Percentiles rank a stretch among this genome's conserved stretches.
Conservation (phyloP, 2,888 invertebrate genomes). For the Diaprepes abbreviatus region DNA sequence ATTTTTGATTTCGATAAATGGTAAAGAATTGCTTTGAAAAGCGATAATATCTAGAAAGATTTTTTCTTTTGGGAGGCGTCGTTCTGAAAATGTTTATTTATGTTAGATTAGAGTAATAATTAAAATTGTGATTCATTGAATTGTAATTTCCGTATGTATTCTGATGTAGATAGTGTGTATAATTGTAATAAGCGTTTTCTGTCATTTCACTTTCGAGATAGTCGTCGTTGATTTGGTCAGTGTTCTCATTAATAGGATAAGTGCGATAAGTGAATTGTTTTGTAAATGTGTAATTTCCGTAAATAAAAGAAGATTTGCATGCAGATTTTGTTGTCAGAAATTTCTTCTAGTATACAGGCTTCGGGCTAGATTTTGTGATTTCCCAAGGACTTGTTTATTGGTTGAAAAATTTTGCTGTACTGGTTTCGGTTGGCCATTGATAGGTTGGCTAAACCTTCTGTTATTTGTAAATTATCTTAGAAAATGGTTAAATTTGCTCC, state of each 20-base stretch:
- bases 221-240: background rate
- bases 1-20: too few relatives aligned
- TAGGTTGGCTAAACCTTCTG: too few relatives aligned
- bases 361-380: background rate
- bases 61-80: conserved; percentile 13
- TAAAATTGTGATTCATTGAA: background rate
- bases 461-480: too few relatives aligned
- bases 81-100: background rate
- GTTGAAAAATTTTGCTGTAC: conserved; percentile 13
- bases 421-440: too few relatives aligned
- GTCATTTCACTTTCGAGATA: too few relatives aligned
- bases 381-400: conserved; percentile 28
- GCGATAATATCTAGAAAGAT: background rate
- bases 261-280: background rate
- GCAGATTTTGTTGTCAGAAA: background rate
- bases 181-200: background rate
- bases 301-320: background rate
- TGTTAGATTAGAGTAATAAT: background rate
- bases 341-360: background rate
- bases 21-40: too few relatives aligned
- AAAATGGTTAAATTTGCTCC: too few relatives aligned
- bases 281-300: background rate
- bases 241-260: background rate
- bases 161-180: background rate
- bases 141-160: background rate